These are phyloP conservation scores for Thinocorus orbignyianus DNA, from an alignment of 2,113 vertebrate genomes.

Conservation along the genomic window DNA sequence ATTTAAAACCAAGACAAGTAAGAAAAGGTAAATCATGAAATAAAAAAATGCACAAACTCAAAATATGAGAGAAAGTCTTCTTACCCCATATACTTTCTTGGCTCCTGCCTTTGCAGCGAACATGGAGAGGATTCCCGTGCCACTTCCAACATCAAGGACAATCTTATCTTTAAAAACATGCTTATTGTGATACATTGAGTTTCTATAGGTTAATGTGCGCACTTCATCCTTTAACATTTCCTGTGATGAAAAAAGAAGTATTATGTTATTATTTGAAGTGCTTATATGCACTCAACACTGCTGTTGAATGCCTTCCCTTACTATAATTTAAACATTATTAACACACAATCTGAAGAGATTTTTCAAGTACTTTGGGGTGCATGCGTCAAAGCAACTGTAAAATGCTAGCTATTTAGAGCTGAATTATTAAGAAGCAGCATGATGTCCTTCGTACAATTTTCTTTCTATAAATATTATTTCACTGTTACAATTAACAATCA, in stretches of 20 bases:
- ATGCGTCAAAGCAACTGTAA: background rate
- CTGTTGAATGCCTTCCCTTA: background rate
- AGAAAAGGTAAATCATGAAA: background rate
- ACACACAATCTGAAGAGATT: background rate
- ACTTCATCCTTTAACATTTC: conserved; percentile 99
- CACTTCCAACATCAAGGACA: conserved; percentile 97
- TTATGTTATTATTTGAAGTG: background rate
- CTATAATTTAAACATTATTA: background rate
- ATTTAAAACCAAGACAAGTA: background rate
- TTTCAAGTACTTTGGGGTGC: background rate
- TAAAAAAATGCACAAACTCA: background rate
- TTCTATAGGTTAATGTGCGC: conserved; percentile 94
- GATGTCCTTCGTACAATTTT: background rate
- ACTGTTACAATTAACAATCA: background rate
- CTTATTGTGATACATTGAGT: conserved; percentile 99
- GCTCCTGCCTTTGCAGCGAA: conserved; percentile 98
- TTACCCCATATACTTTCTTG: conserved; percentile 96
- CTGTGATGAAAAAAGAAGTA: conserved; percentile 65
- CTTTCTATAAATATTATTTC: background rate
- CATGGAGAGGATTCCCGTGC: conserved; percentile 97
- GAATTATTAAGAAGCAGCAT: background rate
- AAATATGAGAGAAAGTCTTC: conserved; percentile 26
- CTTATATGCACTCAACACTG: background rate
- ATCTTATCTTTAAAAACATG: conserved; percentile 97
- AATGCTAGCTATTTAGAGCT: background rate